Evolutionary conservation across 2,113 vertebrate species (phyloP), one percentile per base, ranked within the genome.

Genomic region (Aepyceros melampus): DNA sequence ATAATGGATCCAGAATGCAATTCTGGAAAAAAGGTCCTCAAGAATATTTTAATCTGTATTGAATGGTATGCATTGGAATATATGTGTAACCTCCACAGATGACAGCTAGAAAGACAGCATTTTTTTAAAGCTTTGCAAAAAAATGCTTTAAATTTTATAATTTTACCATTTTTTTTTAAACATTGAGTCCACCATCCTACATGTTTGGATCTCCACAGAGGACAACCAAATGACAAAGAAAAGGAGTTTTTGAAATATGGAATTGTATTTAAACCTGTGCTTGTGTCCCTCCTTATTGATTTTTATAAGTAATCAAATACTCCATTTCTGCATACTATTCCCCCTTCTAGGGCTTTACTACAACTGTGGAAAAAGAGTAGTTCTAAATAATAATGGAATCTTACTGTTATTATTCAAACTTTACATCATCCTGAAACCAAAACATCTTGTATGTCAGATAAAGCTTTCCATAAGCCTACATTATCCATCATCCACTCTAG

Each of bases 321-420:
- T 47, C 62, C 6, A 25, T 60, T 81, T 82, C 47, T 88, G 2
- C 36, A 91, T 53, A 92, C 87, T 97, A 21, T 96, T 98, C 78
- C 93, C 98, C 91, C 86, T 88, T 97, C 92, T 85, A 1, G 83
- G 97, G 97, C 97, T 96, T 43, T 87, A 47, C 91, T 98, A 92
- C 98, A 98, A 89, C 92, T 98, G 94, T 98, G 89, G 97, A 98
- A 98, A 98, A 96, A 97, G 51, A 96, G 90, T 96, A 81, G 43
- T 88, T 96, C 98, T 97, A 98, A 98, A 98, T 97, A 99, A 98
- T 97, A 98, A 96, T 86, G 94, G 94, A 97, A 97, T 96, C 92
- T 98, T 98, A 96, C 92, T 98, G 89, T 93, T 98, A 97, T 95
- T 45, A 0, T 98, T 98, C 93, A 96, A 97, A 97, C 47, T 98